Base-by-base conservation (phyloP, 2,113 vertebrate genomes). In the Phrynosoma platyrhinos region DNA sequence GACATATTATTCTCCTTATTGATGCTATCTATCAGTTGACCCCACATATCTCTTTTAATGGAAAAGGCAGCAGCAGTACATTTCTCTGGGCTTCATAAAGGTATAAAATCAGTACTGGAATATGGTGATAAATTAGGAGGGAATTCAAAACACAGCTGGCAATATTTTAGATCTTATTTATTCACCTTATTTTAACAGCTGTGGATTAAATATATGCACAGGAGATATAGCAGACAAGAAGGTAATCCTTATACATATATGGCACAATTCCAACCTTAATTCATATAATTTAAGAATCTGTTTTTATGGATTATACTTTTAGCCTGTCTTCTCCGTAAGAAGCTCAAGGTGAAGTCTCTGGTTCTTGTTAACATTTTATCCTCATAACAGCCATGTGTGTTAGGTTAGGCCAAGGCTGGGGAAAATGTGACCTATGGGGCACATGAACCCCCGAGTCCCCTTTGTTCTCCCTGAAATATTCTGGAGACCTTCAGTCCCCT, bases 1-100 rank as follows among this genome's bases (percentile, higher is more conserved):
- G 92, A 93, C 84, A 85, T 91, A 94, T 93, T 92, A 89, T 87
- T 93, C 79, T 90, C 86, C 79, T 86, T 30, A 9, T 69, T 91
- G 93, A 94, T 94, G 79, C 84, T 92, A 87, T 93, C 88, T 93
- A 88, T 93, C 93, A 93, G 84, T 94, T 94, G 93, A 95, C 93
- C 91, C 72, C 76, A 83, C 75, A 84, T 92, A 92, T 93, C 72
- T 91, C 71, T 84, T 87, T 88, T 94, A 92, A 92, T 90, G 90
- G 83, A 78, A 75, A 90, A 87, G 86, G 91, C 88, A 94, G 90
- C 90, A 83, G 84, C 86, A 86, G 0, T 53, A 16, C 82, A 87
- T 69, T 83, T 83, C 87, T 88, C 82, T 79, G 80, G 92, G 72
- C 88, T 87, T 42, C 69, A 82, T 40, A 86, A 86, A 90, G 90